Conservation (phyloP, 2,888 invertebrate genomes). For the Incurvaria masculella region DNA sequence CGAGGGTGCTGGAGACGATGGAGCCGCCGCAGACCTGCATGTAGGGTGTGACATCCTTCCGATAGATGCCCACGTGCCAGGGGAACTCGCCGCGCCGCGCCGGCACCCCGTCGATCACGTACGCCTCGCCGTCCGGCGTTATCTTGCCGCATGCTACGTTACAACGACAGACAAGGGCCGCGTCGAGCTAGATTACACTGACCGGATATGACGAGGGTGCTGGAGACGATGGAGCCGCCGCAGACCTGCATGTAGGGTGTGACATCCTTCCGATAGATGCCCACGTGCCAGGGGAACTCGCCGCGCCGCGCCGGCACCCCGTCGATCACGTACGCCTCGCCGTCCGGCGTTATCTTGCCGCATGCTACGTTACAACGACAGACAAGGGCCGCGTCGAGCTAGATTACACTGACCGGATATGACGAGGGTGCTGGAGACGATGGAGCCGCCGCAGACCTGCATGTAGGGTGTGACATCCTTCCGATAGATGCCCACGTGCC, state of each 20-base stretch:
- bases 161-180: too few relatives aligned
- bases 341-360: slow-evolving; percentile 25
- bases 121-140: slow-evolving; percentile 24
- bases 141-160: slow-evolving; percentile 29
- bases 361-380: slow-evolving; percentile 32
- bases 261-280: slow-evolving; percentile 40
- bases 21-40: slow-evolving; percentile 55
- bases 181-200: too few relatives aligned
- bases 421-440: slow-evolving; percentile 34
- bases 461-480: slow-evolving; percentile 32
- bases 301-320: slow-evolving; percentile 29
- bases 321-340: slow-evolving; percentile 32
- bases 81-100: slow-evolving; percentile 38
- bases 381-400: too few relatives aligned
- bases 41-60: slow-evolving; percentile 31
- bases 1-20: slow-evolving; percentile 32
- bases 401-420: slow-evolving; percentile 34
- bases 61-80: slow-evolving; percentile 57
- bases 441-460: slow-evolving; percentile 55
- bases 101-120: slow-evolving; percentile 34
- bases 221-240: slow-evolving; percentile 50
- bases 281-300: slow-evolving; percentile 55
- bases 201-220: slow-evolving; percentile 32
- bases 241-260: slow-evolving; percentile 48
- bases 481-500: slow-evolving; percentile 54